These are phyloP conservation scores for Diplodus sargus DNA, from an alignment of 2,797 vertebrate species.

Conservation along the genomic window DNA sequence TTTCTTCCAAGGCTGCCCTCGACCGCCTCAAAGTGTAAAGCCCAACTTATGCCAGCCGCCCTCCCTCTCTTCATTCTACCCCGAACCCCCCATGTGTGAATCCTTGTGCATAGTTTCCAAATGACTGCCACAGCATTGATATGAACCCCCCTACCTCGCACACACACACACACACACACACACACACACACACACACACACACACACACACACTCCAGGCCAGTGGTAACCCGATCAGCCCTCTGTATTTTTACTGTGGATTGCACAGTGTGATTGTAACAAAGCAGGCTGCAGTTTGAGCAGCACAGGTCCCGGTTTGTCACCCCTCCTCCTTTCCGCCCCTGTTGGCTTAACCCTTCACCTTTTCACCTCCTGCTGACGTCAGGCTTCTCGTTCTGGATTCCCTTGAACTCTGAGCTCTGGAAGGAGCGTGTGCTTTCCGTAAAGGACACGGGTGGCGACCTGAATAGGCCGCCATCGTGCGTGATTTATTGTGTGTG, in stretches of 20 bases:
- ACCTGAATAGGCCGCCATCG: slow-evolving; percentile 38
- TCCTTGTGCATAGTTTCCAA: slow-evolving; percentile 85
- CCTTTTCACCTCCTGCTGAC: slow-evolving; percentile 66
- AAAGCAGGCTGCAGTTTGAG: slow-evolving; percentile 49
- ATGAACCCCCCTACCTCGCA: slow-evolving; percentile 41
- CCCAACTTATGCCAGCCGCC: slow-evolving; percentile 68
- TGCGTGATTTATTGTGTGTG: slow-evolving; percentile 73
- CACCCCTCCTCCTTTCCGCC: neutral
- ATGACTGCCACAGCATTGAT: slow-evolving; percentile 73
- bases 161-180: neutral
- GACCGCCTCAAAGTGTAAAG: slow-evolving; percentile 76
- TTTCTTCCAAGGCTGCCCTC: slow-evolving; percentile 64
- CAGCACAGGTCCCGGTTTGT: slow-evolving; percentile 19
- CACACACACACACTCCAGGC: slow-evolving; percentile 40
- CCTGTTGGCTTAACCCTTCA: slow-evolving; percentile 61
- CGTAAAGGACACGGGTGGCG: slow-evolving; percentile 59
- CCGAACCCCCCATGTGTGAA: slow-evolving; percentile 73
- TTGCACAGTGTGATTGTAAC: slow-evolving; percentile 51
- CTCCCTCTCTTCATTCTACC: slow-evolving; percentile 55
- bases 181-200: neutral
- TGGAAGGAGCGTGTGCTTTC: slow-evolving; percentile 36
- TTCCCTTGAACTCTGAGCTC: slow-evolving; percentile 60
- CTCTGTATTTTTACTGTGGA: slow-evolving; percentile 75
- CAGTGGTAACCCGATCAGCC: slow-evolving; percentile 74
- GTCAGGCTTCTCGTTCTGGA: slow-evolving; percentile 64